Evolutionary conservation across 2,797 vertebrate species (phyloP).

Genomic region (Esox lucius): DNA sequence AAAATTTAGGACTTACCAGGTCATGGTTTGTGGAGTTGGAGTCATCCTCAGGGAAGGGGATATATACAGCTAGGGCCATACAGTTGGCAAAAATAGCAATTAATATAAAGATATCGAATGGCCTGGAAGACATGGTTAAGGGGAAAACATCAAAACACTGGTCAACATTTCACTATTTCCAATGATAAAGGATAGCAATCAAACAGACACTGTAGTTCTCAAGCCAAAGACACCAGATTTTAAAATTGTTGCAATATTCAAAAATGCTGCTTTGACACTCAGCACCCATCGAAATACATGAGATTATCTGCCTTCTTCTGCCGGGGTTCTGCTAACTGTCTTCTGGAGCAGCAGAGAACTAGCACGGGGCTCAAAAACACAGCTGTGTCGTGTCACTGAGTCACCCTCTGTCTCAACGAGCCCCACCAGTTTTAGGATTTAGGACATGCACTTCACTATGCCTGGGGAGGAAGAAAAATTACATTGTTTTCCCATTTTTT

Average conservation of each 20-base stretch:
- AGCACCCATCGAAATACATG: conserved; percentile 21
- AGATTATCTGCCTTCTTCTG: conserved; percentile 22
- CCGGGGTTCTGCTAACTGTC: conserved; percentile 20
- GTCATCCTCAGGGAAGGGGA: conserved; percentile 98
- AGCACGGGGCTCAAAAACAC: conserved; percentile 17
- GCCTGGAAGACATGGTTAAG: conserved; percentile 76
- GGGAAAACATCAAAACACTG: neutral
- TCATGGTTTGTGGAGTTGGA: conserved; percentile 99
- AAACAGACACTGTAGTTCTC: neutral
- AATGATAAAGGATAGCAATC: neutral
- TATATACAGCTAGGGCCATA: conserved; percentile 99
- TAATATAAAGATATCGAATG: conserved; percentile 99
- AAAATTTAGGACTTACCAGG: conserved; percentile 85
- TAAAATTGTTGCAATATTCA: neutral
- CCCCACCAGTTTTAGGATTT: conserved; percentile 18
- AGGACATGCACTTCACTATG: conserved; percentile 34
- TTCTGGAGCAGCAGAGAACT: conserved; percentile 35
- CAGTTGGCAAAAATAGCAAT: conserved; percentile 99
- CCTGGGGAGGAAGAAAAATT: conserved; percentile 16
- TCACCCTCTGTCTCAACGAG: conserved; percentile 19
- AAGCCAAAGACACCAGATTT: neutral
- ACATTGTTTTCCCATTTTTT: conserved; percentile 6
- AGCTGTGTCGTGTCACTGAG: conserved; percentile 33
- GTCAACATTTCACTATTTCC: neutral
- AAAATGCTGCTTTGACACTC: neutral